These are phyloP conservation scores for Catocala sponsa DNA, from an alignment of 2,888 invertebrate genomes.

Conservation along the genomic window DNA sequence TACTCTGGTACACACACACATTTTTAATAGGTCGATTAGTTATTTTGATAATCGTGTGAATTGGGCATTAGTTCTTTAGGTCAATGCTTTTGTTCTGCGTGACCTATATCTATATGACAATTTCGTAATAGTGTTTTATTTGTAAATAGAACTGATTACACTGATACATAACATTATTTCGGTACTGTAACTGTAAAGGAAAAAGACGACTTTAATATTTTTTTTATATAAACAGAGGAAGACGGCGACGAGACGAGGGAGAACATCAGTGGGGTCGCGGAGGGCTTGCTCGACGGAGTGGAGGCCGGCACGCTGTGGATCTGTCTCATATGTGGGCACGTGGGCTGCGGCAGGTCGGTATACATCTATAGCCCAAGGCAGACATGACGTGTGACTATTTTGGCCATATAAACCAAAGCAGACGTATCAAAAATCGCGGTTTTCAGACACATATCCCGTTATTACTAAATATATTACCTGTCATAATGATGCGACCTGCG, in stretches of 20 bases:
- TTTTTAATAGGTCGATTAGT: constrained; percentile 26
- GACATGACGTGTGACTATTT: too few relatives aligned
- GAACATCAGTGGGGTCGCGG: constrained; percentile 88
- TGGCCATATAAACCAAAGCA: too few relatives aligned
- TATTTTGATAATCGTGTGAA: constrained; percentile 18
- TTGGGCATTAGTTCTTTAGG: constrained; percentile 16
- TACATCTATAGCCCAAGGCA: neutral
- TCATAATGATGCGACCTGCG: too few relatives aligned
- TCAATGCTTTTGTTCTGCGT: constrained; percentile 21
- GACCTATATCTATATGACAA: constrained; percentile 3
- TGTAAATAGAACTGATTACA: too few relatives aligned
- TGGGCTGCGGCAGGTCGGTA: constrained; percentile 97
- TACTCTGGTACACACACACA: too few relatives aligned
- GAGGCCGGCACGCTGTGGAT: constrained; percentile 97
- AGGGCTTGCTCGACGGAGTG: constrained; percentile 78
- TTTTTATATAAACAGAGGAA: constrained; percentile 58
- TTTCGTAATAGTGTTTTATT: too few relatives aligned
- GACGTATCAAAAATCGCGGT: too few relatives aligned
- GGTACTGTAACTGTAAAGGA: too few relatives aligned
- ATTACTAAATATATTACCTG: too few relatives aligned
- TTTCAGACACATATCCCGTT: too few relatives aligned
- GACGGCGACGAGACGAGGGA: constrained; percentile 81
- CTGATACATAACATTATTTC: too few relatives aligned
- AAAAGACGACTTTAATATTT: too few relatives aligned
- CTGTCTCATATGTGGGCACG: constrained; percentile 99